These are phyloP conservation scores for Danionella cerebrum DNA, from an alignment of 2,113 vertebrate species.

Conservation along the genomic window DNA sequence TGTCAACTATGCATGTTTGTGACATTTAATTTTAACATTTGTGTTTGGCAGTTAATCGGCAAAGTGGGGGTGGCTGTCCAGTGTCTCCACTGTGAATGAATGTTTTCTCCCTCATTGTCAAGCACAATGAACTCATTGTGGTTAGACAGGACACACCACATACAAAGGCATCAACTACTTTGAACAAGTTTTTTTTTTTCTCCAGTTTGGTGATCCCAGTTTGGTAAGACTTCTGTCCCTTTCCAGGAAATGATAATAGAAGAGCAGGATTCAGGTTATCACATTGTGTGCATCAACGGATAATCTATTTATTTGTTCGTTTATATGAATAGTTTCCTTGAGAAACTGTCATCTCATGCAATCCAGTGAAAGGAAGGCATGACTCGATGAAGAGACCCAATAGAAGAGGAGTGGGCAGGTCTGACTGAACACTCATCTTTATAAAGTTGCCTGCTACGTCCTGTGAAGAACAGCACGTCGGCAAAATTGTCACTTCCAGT, in stretches of 20 bases:
- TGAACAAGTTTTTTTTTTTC: too few species aligned
- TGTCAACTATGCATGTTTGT: background rate
- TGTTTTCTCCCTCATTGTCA: slow-evolving; percentile 14
- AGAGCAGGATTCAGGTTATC: too few species aligned
- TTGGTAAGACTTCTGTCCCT: background rate
- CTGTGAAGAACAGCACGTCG: slow-evolving; percentile 44
- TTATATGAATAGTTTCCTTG: too few species aligned
- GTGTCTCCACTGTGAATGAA: slow-evolving; percentile 30
- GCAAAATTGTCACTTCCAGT: slow-evolving; percentile 45
- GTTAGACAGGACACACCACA: slow-evolving; percentile 12
- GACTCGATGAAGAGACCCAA: slow-evolving; percentile 52
- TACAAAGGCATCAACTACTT: background rate
- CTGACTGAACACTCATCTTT: slow-evolving; percentile 46
- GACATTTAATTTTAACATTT: background rate
- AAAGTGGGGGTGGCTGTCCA: slow-evolving; percentile 10
- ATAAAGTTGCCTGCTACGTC: slow-evolving; percentile 60
- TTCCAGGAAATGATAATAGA: too few species aligned
- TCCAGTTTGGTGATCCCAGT: background rate
- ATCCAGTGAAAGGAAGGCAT: slow-evolving; percentile 41
- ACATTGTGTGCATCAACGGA: too few species aligned
- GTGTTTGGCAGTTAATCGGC: slow-evolving; percentile 23
- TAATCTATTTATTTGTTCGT: too few species aligned
- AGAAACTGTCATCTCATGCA: slow-evolving; percentile 32
- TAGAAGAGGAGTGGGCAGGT: slow-evolving; percentile 55
- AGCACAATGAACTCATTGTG: slow-evolving; percentile 34